A percentile compares a stretch with the other conserved stretches of the same genome.
These are phyloP conservation scores for Stegophylla sp. DNA, from an alignment of 2,888 invertebrate genomes.

Conservation along the genomic window DNA sequence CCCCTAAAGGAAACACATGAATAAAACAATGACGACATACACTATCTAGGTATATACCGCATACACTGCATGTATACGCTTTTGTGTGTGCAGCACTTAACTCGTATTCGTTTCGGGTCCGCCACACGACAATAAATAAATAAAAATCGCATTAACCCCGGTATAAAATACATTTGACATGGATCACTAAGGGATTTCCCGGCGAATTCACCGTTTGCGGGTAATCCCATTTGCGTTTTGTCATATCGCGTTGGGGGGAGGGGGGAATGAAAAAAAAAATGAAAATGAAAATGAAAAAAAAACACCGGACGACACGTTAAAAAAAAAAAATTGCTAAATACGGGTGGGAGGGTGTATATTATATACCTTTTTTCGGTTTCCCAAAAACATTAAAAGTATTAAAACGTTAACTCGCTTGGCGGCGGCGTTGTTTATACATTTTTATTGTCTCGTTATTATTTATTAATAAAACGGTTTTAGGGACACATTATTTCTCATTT, in stretches of 20 bases:
- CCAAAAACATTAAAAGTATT: slow-evolving; percentile 49
- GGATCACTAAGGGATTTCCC: slow-evolving; percentile 54
- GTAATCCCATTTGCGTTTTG: slow-evolving; percentile 53
- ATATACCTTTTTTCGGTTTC: not conserved
- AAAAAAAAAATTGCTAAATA: not conserved
- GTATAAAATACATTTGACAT: slow-evolving; percentile 53
- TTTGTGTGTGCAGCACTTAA: slow-evolving; percentile 48
- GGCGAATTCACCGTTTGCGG: slow-evolving; percentile 17
- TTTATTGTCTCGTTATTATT: slow-evolving; percentile 25
- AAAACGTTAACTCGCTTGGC: slow-evolving; percentile 45
- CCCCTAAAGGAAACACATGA: not conserved
- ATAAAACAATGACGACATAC: slow-evolving; percentile 41
- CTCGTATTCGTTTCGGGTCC: slow-evolving; percentile 47
- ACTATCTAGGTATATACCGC: not conserved
- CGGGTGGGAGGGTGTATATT: not conserved
- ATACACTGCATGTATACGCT: not conserved
- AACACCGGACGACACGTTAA: slow-evolving; percentile 34
- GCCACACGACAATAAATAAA: slow-evolving; percentile 42
- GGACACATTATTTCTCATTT: slow-evolving; percentile 14
- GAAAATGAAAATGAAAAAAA: too few species aligned
- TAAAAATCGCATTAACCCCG: slow-evolving; percentile 55
- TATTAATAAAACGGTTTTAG: slow-evolving; percentile 8
- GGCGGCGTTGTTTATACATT: slow-evolving; percentile 24
- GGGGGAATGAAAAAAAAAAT: too few species aligned
- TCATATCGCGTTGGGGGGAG: slow-evolving; percentile 9